phyloP scores from a whole-genome alignment of 2,888 invertebrate genomes.

The Cryptocheilus praepositus region DNA sequence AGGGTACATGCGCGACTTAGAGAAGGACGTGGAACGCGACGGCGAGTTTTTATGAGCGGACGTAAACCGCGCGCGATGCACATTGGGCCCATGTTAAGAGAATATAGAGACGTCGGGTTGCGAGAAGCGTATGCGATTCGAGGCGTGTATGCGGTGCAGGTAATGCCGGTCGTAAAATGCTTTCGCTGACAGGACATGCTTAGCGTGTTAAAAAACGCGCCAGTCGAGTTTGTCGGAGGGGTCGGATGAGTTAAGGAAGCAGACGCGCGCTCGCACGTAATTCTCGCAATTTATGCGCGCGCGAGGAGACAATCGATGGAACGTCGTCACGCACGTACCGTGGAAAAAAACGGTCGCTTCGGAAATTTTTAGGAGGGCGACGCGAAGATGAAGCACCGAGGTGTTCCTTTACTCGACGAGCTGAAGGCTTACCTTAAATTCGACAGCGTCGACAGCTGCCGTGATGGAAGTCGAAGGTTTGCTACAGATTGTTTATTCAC shows the following conservation, averaged over 20 bases:
- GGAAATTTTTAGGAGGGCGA: slow-evolving; percentile 20
- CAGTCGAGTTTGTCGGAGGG: too few relatives aligned
- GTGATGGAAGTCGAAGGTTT: too few relatives aligned
- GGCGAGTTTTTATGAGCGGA: slow-evolving; percentile 65
- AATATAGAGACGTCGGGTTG: slow-evolving; percentile 58
- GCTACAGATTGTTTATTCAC: too few relatives aligned
- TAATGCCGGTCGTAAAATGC: slow-evolving; percentile 64
- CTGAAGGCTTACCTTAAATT: too few relatives aligned
- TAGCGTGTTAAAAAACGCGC: slow-evolving; percentile 49
- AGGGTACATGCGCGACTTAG: slow-evolving; percentile 47
- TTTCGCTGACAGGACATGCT: slow-evolving; percentile 66
- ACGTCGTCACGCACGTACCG: slow-evolving; percentile 18
- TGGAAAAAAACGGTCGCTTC: slow-evolving; percentile 8
- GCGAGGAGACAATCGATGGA: slow-evolving; percentile 18
- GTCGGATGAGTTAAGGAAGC: slow-evolving; percentile 7
- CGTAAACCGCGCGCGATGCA: slow-evolving; percentile 64
- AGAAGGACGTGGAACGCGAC: slow-evolving; percentile 50
- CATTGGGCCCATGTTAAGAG: slow-evolving; percentile 61
- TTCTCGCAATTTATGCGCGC: slow-evolving; percentile 58
- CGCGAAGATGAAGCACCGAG: not conserved
- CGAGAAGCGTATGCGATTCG: slow-evolving; percentile 45
- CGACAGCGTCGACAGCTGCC: too few relatives aligned
- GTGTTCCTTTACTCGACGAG: not conserved
- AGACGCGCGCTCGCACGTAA: slow-evolving; percentile 44
- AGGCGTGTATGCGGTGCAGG: slow-evolving; percentile 44